These are phyloP conservation scores for Pterocles gutturalis DNA, from an alignment of 2,113 vertebrate species.

Conservation along the genomic window DNA sequence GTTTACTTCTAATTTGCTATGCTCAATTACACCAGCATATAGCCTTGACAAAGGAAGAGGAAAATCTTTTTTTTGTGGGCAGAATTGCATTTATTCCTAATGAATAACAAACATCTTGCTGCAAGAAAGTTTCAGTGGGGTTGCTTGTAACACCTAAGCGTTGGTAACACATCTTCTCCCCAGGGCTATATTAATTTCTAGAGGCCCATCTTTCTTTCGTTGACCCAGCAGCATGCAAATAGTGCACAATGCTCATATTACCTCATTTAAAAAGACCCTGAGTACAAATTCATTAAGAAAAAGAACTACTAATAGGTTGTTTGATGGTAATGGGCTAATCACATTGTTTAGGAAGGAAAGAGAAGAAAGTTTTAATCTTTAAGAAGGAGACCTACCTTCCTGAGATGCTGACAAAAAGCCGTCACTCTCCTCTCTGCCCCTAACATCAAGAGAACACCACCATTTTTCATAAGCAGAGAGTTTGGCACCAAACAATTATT, in stretches of 20 bases:
- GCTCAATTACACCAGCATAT: not conserved
- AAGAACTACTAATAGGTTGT: not conserved
- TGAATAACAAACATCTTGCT: not conserved
- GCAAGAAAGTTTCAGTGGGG: not conserved
- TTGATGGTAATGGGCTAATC: not conserved
- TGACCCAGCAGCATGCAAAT: not conserved
- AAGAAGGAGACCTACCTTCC: not conserved
- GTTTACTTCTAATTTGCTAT: not conserved
- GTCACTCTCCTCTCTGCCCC: fast-evolving
- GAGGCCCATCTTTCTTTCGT: not conserved
- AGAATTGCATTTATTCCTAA: not conserved
- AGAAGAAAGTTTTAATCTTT: not conserved
- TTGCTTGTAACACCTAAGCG: not conserved
- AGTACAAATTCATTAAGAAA: not conserved
- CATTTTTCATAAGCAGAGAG: not conserved
- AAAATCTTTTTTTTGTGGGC: not conserved
- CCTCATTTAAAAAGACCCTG: not conserved
- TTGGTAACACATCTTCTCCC: not conserved
- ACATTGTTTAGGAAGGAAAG: not conserved
- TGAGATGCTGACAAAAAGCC: not conserved
- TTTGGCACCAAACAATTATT: not conserved
- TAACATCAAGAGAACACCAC: not conserved
- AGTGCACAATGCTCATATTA: not conserved
- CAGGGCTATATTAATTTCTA: not conserved
- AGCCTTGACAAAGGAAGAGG: not conserved